Evolutionary conservation across 2,113 vertebrate species (phyloP), one percentile per base, ranked within the genome.

Genomic region (Nyctibius bracteatus): DNA sequence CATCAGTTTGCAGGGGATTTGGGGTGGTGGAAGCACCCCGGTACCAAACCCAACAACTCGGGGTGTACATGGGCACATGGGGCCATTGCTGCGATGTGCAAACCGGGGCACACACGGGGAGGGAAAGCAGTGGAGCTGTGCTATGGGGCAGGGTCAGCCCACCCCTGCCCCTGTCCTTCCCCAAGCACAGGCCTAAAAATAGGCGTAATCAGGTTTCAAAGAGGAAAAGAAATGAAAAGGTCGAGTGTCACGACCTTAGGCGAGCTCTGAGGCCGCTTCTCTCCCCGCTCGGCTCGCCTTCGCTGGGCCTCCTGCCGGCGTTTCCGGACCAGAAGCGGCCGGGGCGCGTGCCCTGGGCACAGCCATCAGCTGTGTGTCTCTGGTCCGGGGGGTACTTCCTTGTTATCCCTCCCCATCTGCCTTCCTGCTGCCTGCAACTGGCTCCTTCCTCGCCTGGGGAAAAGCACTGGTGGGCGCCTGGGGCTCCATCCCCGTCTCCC

Each of bases 191-290:
- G 75, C 92, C 95, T 97, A 96, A 97, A 97, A 96, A 96, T 96
- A 97, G 97, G 75, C 0, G 63, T 97, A 96, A 96, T 97, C 96
- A 86, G 88, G 93, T 97, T 97, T 97, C 97, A 97, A 96, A 97
- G 96, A 96, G 79, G 77, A 96, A 96, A 92, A 96, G 77, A 94
- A 96, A 96, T 54, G 54, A 81, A 94, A 73, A 92, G 96, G 97
- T 97, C 88, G 18, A 80, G 88, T 95, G 97, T 96, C 96, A 44
- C 0, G 88, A 97, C 96, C 96, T 91, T 71, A 81, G 96, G 43
- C 90, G 47, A 92, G 92, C 95, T 96, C 90, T 46, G 81, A 73
- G 92, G 93, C 96, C 74, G 96, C 95, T 96, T 97, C 95, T 94
- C 90, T 96, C 81, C 86, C 55, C 0, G 2, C 3, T 2, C 24